Conservation (phyloP, 2,888 invertebrate genomes). For the Cephus pygmeus region DNA sequence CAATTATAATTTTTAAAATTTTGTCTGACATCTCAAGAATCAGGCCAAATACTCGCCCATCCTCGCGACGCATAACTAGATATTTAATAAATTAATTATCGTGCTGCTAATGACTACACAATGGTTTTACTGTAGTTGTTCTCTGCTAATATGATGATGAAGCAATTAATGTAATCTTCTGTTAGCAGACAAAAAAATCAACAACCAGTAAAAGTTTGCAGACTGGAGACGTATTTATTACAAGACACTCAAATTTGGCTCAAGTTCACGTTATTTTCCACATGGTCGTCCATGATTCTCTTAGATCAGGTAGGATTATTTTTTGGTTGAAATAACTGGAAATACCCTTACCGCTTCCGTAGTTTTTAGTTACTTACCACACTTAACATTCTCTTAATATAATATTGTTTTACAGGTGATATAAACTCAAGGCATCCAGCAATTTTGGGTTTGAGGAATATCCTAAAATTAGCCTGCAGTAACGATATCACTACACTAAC, state of each 20-base stretch:
- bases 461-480: slow-evolving; percentile 93
- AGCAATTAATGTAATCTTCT: background rate
- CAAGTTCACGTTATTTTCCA: slow-evolving; percentile 97
- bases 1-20: background rate
- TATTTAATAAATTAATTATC: background rate
- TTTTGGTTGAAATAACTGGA: background rate
- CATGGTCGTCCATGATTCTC: slow-evolving; percentile 87
- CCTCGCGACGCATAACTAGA: background rate
- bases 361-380: background rate
- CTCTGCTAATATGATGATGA: background rate
- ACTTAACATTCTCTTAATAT: slow-evolving; percentile 5
- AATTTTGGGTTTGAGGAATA: slow-evolving; percentile 93
- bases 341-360: background rate
- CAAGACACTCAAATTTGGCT: slow-evolving; percentile 92
- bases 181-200: slow-evolving; percentile 57
- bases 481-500: slow-evolving; percentile 94
- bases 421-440: slow-evolving; percentile 96
- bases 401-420: slow-evolving; percentile 73
- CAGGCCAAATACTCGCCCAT: background rate
- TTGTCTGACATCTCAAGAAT: background rate
- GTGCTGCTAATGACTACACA: background rate
- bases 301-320: slow-evolving; percentile 66
- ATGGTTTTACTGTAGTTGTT: background rate
- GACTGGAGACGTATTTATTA: slow-evolving; percentile 87
- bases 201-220: slow-evolving; percentile 74